These are phyloP conservation scores for Graptemys geographica DNA, from an alignment of 2,797 vertebrate species.

Conservation along the genomic window DNA sequence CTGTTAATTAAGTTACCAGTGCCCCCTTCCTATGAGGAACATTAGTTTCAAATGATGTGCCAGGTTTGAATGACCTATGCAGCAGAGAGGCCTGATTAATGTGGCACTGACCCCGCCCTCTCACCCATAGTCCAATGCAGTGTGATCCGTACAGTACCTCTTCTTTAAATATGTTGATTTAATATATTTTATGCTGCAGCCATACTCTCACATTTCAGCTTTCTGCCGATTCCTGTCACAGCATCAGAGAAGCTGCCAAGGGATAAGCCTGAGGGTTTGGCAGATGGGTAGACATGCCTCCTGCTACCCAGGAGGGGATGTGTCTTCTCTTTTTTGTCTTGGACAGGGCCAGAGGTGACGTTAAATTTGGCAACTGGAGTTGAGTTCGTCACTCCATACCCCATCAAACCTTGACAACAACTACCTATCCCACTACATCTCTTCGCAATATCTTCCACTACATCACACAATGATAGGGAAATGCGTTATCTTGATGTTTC, in stretches of 20 bases:
- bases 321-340: background rate
- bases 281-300: background rate
- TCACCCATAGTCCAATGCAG: background rate
- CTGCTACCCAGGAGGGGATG: background rate
- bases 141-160: background rate
- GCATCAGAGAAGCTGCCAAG: background rate
- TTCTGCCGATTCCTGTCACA: background rate
- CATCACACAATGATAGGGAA: background rate
- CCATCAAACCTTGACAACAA: background rate
- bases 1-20: background rate
- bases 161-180: background rate
- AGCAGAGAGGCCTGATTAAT: background rate
- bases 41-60: background rate
- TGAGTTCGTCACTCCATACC: background rate
- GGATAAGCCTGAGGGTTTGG: background rate
- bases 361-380: background rate
- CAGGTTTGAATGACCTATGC: background rate
- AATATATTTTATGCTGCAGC: background rate
- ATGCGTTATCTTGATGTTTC: background rate
- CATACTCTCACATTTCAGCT: too few relatives aligned
- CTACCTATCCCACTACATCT: background rate
- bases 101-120: background rate
- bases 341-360: background rate
- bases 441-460: background rate
- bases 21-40: background rate